Conservation (phyloP, 2,888 invertebrate species). For the Dynastes grantii region DNA sequence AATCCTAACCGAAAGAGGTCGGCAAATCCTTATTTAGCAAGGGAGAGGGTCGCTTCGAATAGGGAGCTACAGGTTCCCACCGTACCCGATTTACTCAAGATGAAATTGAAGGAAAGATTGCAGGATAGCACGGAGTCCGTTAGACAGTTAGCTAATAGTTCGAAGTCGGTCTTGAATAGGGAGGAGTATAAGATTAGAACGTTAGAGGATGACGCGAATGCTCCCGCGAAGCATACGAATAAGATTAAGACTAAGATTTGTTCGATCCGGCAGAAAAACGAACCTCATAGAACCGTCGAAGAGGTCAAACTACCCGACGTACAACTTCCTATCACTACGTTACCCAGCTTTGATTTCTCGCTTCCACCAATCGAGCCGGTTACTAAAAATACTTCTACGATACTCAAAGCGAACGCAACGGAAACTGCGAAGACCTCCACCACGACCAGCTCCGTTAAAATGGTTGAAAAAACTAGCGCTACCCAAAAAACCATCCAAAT, state of each 20-base stretch:
- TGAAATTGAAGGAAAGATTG: conserved; percentile 75
- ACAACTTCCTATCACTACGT: conserved; percentile 73
- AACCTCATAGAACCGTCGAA: conserved; percentile 65
- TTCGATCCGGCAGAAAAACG: conserved; percentile 61
- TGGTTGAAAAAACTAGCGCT: conserved; percentile 35
- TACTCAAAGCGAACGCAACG: neutral
- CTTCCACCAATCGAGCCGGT: conserved; percentile 55
- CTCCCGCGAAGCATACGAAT: conserved; percentile 66
- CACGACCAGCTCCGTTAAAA: conserved; percentile 30
- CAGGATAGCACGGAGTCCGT: conserved; percentile 77
- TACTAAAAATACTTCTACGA: neutral
- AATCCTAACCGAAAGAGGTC: conserved; percentile 61
- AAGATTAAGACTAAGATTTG: conserved; percentile 69
- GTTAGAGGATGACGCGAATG: conserved; percentile 51
- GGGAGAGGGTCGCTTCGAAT: conserved; percentile 61
- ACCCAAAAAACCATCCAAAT: conserved; percentile 41
- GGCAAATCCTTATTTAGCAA: conserved; percentile 64
- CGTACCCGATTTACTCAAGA: conserved; percentile 76
- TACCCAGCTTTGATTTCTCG: conserved; percentile 74
- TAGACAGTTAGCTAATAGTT: conserved; percentile 75
- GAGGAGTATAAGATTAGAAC: conserved; percentile 64
- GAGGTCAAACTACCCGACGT: conserved; percentile 73
- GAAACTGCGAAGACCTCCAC: conserved; percentile 45
- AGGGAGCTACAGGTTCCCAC: conserved; percentile 76
- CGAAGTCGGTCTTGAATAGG: conserved; percentile 69